Base-by-base conservation (phyloP, 1,140 invertebrate species). In the Portunus trituberculatus region DNA sequence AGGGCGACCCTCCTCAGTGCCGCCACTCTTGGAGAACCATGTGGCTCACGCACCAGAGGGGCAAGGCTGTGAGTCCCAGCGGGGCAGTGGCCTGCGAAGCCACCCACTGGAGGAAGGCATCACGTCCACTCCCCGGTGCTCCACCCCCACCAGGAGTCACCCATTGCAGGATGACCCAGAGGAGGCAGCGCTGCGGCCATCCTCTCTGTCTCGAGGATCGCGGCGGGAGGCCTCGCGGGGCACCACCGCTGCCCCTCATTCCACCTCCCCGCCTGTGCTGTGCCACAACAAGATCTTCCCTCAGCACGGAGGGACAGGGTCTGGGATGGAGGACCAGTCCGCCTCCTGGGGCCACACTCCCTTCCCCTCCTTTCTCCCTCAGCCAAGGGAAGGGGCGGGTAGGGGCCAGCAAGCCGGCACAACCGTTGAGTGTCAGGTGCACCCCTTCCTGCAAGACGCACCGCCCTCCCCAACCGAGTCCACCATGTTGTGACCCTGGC, bases 401-500 rank as follows among this genome's bases (percentile, higher is more conserved):
- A 92, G 91, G 28, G 52, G 32, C n/a, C 48, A 92, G 29, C 91
- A 29, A 31, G 83, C 84, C 29, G 84, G 88, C 46, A 48, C 92
- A 28, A 89, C 84, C 31, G 91, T 91, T 4, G 94, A 95, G 52
- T 95, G 83, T 31, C 67, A 95, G 86, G 94, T 95, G 12, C 94
- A 95, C 20, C 84, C 91, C 67, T 86, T 45, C 84, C 39, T 59
- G 8, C 82, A 92, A 48, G 94, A 95, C 84, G 83, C 91, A n/a
- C 94, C 94, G n/a, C 94, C 94, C 20, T 95, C 94, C 20, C 94
- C 94, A 32, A 95, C 94, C 10, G 94, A 95, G 52, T 95, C 94
- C 32, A 95, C 94, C 91, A 95, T 95, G 94, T 95, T 95, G 94
- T 95, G 94, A 95, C 94, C 90, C 94, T 82, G 29, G 91, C 91